Evolutionary conservation across 1,140 invertebrate genomes (phyloP), one percentile per base, ranked within the genome.

Genomic region (Rhyzopertha dominica): DNA sequence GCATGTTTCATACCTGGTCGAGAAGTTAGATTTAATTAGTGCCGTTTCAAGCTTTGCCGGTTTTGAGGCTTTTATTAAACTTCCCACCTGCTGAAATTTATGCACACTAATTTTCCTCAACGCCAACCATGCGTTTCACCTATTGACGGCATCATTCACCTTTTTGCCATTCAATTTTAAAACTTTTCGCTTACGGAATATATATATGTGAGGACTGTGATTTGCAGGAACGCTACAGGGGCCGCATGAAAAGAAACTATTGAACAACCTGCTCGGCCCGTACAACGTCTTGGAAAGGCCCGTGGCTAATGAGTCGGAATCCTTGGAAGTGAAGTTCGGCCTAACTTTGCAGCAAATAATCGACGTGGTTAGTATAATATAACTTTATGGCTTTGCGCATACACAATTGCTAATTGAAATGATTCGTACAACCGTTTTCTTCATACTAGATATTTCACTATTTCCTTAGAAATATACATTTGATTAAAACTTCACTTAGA

Each of bases 261-360:
- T 97, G 57, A 87, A 94, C 65, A 74, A 86, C 61, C 76, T 97
- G 54, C 80, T 87, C 58, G 88, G 89, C 66, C 86, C 89, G 58
- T 99, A 99, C 76, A 96, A 98, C 71, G 85, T 86, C 44, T 78
- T 96, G 60, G 93, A 98, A 73, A 77, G 96, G 68, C 96, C 95
- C 13, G 93, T 98, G 14, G 83, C 84, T 53, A 95, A 96, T 69
- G 93, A 97, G 76, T 90, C 88, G 42, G 84, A 95, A 59, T 84
- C 94, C 9, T 76, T 98, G 26, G 80, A 91, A 69, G 91, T 98
- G 42, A 90, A 82, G 61, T 95, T 99, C 66, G 93, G 94, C 53
- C 81, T 98, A 58, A 95, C 92, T 37, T 74, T 99, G 48, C 94
- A 97, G 72, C 96, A 99, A 75, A 96, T 99, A 61, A 98, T 99